Evolutionary conservation across 2,797 vertebrate genomes (phyloP), one percentile per base, ranked within the genome.

Genomic region (Alectoris magna): DNA sequence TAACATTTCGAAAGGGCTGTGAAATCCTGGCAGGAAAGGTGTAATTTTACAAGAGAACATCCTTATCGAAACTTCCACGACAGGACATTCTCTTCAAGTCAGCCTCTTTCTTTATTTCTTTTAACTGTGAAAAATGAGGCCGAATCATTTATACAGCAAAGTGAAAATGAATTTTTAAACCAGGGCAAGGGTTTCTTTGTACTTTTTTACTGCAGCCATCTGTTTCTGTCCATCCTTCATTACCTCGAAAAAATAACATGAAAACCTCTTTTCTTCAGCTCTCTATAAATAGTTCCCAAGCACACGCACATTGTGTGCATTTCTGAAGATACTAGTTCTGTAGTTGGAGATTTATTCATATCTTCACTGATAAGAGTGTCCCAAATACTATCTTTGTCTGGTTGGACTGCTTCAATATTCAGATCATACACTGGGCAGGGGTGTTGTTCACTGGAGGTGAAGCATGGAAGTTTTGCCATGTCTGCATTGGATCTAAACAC

Each of bases 401-500:
- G 16, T 75, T 27, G 67, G 58, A 29, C 9, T 49, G 58, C 62
- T 90, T 48, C 34, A 5, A 49, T 56, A 67, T 62, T 56, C 46
- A 41, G 56, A 41, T 73, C 26, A 39, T 10, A 79, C 49, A 38
- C 72, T 26, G 49, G 44, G 8, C 27, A 13, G 90, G 49, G 59
- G 76, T 2, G 4, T 5, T 39, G 29, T 29, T 59, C 39, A 53
- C 34, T 80, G 77, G 6, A 90, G 26, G 7, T 10, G 62, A 76
- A 60, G 26, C 12, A 68, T 26, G 60, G 72, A 46, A 0, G 0
- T 49, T 62, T 3, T 36, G 9, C 34, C 88, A 66, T 59, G 59
- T 92, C 87, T 94, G 75, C 78, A 82, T 94, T 87, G 44, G 70
- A 63, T 93, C 82, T 82, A 62, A 87, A 78, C 49, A 29, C n/a